Evolutionary conservation across 2,888 invertebrate genomes (phyloP).

Genomic region (Empis livida): DNA sequence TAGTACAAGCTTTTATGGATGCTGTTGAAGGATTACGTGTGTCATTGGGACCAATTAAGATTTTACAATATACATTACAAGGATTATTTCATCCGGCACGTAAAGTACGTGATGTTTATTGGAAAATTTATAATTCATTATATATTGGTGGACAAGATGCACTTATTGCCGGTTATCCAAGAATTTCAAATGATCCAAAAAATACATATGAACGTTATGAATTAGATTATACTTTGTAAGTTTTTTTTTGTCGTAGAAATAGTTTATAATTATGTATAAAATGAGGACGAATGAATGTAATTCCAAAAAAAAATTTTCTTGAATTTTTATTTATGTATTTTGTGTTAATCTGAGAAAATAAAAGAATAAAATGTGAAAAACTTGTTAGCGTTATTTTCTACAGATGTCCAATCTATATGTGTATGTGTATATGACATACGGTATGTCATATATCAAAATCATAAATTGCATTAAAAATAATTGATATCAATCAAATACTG

Average conservation of each 20-base stretch:
- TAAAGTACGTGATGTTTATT: constrained; percentile 98
- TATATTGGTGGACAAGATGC: constrained; percentile 99
- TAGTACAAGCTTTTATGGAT: constrained; percentile 99
- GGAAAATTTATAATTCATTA: constrained; percentile 99
- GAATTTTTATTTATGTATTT: too few species aligned
- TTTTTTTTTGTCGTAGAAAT: not conserved
- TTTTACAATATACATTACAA: constrained; percentile 92
- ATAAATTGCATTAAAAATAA: too few species aligned
- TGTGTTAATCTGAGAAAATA: too few species aligned
- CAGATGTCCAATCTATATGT: too few species aligned
- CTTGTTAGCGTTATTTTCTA: too few species aligned
- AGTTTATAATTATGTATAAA: too few species aligned
- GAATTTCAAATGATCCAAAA: constrained; percentile 89
- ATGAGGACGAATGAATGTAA: too few species aligned
- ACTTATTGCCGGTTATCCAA: constrained; percentile 92
- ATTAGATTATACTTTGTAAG: constrained; percentile 80
- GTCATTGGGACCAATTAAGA: constrained; percentile 90
- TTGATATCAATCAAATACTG: too few species aligned
- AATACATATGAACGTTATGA: constrained; percentile 89
- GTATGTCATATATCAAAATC: too few species aligned
- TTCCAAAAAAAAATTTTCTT: too few species aligned
- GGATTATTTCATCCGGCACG: constrained; percentile 98
- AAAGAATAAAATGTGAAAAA: too few species aligned
- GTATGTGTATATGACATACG: too few species aligned
- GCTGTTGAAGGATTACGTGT: constrained; percentile 96